Conservation (phyloP, 2,888 invertebrate genomes). For the Leuctra nigra region DNA sequence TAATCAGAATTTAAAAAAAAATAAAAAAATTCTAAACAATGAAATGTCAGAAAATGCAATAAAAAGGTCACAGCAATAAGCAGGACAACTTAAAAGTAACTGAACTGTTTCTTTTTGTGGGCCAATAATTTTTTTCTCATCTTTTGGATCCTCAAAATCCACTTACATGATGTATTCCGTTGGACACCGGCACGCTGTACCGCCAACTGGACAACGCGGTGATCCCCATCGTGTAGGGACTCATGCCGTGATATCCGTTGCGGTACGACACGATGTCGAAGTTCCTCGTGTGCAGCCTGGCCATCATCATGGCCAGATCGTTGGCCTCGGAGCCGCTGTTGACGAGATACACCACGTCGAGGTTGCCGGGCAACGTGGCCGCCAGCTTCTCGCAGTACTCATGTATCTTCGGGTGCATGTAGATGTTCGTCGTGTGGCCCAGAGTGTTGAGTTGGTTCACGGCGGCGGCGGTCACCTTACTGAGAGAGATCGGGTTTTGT, state of each 20-base stretch:
- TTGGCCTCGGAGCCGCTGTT: slow-evolving; percentile 98
- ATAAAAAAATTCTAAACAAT: neutral
- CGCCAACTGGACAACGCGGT: slow-evolving; percentile 77
- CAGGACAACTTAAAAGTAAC: too few relatives aligned
- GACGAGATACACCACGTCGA: slow-evolving; percentile 65
- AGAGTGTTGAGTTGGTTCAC: slow-evolving; percentile 71
- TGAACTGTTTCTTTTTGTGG: too few relatives aligned
- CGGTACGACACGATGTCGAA: slow-evolving; percentile 80
- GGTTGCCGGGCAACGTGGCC: slow-evolving; percentile 64
- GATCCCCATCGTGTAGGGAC: slow-evolving; percentile 72
- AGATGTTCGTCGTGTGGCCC: slow-evolving; percentile 91
- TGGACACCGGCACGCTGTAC: slow-evolving; percentile 60
- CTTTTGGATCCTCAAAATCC: too few relatives aligned
- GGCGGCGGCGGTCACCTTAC: slow-evolving; percentile 76
- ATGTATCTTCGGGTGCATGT: slow-evolving; percentile 82
- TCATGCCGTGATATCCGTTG: slow-evolving; percentile 90
- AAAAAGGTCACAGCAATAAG: too few relatives aligned
- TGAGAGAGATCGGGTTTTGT: slow-evolving; percentile 45
- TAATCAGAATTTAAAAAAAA: too few relatives aligned
- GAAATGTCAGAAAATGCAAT: slow-evolving; percentile 4
- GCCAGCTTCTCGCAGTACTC: slow-evolving; percentile 82
- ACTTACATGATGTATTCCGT: slow-evolving; percentile 75
- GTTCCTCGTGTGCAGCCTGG: slow-evolving; percentile 77
- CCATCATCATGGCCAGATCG: slow-evolving; percentile 84
- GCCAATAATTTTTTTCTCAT: too few relatives aligned